Base-by-base conservation (phyloP, 2,113 vertebrate species). In the Notothenia coriiceps region DNA sequence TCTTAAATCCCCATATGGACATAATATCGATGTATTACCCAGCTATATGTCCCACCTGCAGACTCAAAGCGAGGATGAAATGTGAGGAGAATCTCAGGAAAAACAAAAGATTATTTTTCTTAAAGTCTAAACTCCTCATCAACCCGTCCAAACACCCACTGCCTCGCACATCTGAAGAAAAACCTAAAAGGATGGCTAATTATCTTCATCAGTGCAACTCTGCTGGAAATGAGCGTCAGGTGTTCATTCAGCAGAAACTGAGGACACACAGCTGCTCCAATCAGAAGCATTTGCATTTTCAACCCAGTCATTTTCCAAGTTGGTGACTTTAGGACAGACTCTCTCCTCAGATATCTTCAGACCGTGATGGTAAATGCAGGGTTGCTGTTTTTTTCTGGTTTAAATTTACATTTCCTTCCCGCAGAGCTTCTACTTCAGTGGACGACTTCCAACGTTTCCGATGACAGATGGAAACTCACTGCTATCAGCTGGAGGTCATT, bases 171-270 rank as follows among this genome's bases (percentile, higher is more conserved):
- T 85, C 62, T 35, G 62, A 40, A 33, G 51, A 65, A 49, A 59
- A 46, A 60, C 10, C 51, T 71, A 49, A 77, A 79, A 80, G 5
- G 72, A 84, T 35, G 64, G 68, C 70, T 86, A 86, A 93, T 93
- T 92, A 90, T 89, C 85, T 75, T 93, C 90, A 92, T 93, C 90
- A 93, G 77, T 2, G 20, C 72, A 80, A 72, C 88, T 81, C 50
- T 5, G 60, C 76, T 86, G 50, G 29, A 87, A 91, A 93, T 87
- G 86, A 91, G 90, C 84, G 83, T 88, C 89, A 92, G 90, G 89
- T 93, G 92, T 85, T 73, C 82, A 83, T 71, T 71, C 70, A 57
- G 71, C 20, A 54, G 74, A 77, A 35, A 74, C 75, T 40, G 40
- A 69, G 88, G 79, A 80, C 22, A 51, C 88, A 64, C 91, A 93